Evolutionary conservation across 1,140 invertebrate genomes (phyloP).

Genomic region (Onthophagus taurus): DNA sequence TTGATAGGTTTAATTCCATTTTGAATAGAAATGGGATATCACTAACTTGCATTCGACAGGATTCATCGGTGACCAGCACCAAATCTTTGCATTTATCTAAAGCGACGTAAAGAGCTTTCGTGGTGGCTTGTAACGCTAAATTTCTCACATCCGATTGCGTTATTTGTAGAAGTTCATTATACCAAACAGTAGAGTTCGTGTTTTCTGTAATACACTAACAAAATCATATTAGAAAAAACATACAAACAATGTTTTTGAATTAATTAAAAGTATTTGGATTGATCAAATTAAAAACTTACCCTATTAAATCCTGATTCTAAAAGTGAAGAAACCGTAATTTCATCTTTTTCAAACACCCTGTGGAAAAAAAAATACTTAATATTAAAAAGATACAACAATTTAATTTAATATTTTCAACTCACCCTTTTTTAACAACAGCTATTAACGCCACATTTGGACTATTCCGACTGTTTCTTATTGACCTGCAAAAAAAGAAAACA

Average conservation of each 20-base stretch:
- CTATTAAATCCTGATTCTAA: conserved; percentile 62
- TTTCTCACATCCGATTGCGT: conserved; percentile 55
- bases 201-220: conserved; percentile 64
- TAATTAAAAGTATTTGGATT: background rate
- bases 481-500: too few species aligned
- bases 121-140: conserved; percentile 56
- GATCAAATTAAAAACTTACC: conserved; percentile 42
- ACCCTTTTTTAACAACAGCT: too few species aligned
- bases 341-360: conserved; percentile 63
- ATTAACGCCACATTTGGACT: too few species aligned
- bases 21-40: too few species aligned
- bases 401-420: too few species aligned
- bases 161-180: conserved; percentile 63
- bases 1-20: background rate
- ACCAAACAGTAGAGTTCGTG: conserved; percentile 53
- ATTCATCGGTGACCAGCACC: conserved; percentile 77
- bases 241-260: background rate
- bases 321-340: conserved; percentile 54
- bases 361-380: conserved; percentile 34
- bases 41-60: conserved; percentile 71
- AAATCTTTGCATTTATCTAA: conserved; percentile 76
- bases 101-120: conserved; percentile 72
- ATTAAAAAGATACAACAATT: too few species aligned
- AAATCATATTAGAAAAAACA: conserved; percentile 8
- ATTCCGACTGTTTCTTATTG: too few species aligned